Conservation (phyloP, 2,888 invertebrate species). For the Dusona sp. region DNA sequence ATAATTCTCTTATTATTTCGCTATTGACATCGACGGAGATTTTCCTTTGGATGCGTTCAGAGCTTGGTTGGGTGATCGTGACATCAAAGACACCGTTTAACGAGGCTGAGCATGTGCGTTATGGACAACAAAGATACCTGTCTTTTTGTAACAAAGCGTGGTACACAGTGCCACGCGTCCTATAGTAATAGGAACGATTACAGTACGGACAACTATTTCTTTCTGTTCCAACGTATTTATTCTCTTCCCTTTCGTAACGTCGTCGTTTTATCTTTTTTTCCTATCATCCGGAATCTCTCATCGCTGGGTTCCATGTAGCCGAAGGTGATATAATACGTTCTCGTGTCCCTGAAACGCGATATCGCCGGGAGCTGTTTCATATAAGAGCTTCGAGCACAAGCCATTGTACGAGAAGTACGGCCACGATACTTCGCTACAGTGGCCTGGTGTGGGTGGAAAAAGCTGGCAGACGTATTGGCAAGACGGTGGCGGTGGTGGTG, state of each 20-base stretch:
- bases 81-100: slow-evolving; percentile 4
- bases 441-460: not conserved
- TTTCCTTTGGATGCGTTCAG: not conserved
- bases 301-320: slow-evolving; percentile 11
- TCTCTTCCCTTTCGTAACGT: slow-evolving; percentile 7
- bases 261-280: slow-evolving; percentile 17
- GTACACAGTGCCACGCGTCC: not conserved
- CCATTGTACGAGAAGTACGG: slow-evolving; percentile 71
- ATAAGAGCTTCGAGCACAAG: slow-evolving; percentile 72
- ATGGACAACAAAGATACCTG: not conserved
- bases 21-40: not conserved
- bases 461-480: slow-evolving; percentile 24
- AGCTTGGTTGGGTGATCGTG: not conserved
- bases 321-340: slow-evolving; percentile 57
- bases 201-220: slow-evolving; percentile 34
- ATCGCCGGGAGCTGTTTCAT: slow-evolving; percentile 78
- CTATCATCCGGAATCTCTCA: slow-evolving; percentile 10
- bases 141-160: slow-evolving; percentile 18
- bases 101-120: not conserved
- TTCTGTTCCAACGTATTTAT: slow-evolving; percentile 1
- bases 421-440: slow-evolving; percentile 42
- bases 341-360: slow-evolving; percentile 74
- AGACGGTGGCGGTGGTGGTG: not conserved
- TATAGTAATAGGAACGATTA: slow-evolving; percentile 5
- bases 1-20: not conserved